These are phyloP conservation scores for Pogonus chalceus DNA, from an alignment of 1,140 invertebrate genomes.

Conservation along the genomic window DNA sequence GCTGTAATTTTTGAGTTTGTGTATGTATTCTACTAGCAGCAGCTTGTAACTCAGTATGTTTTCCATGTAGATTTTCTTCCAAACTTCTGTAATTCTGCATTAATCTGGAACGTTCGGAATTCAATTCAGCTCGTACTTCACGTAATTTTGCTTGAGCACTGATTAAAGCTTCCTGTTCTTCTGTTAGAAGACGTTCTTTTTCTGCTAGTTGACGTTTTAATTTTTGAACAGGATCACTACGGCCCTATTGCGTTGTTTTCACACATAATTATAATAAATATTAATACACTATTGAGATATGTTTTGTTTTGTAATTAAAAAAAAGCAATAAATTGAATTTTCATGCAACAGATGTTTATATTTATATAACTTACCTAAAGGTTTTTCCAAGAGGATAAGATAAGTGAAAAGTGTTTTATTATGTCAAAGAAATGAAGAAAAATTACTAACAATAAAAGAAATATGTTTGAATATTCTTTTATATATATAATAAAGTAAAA, in stretches of 20 bases:
- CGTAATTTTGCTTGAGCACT: constrained; percentile 64
- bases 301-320: too few species aligned
- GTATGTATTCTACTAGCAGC: constrained; percentile 18
- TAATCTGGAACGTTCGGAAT: constrained; percentile 48
- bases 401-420: too few species aligned
- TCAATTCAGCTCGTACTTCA: constrained; percentile 64
- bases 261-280: too few species aligned
- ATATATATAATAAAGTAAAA: too few species aligned
- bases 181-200: constrained; percentile 60
- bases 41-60: constrained; percentile 24
- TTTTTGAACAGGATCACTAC: constrained; percentile 72
- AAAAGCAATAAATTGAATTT: too few species aligned
- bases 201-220: constrained; percentile 78
- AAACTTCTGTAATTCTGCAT: constrained; percentile 42
- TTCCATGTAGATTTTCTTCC: constrained; percentile 43
- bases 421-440: too few species aligned
- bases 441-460: too few species aligned
- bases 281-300: background rate
- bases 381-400: too few species aligned
- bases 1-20: constrained; percentile 24
- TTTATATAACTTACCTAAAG: too few species aligned
- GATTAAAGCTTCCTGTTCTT: constrained; percentile 58
- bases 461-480: too few species aligned
- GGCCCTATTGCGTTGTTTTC: too few species aligned
- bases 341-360: too few species aligned